phyloP scores from a whole-genome alignment of 2,797 vertebrate genomes.

The Syndactyla subalaris region DNA sequence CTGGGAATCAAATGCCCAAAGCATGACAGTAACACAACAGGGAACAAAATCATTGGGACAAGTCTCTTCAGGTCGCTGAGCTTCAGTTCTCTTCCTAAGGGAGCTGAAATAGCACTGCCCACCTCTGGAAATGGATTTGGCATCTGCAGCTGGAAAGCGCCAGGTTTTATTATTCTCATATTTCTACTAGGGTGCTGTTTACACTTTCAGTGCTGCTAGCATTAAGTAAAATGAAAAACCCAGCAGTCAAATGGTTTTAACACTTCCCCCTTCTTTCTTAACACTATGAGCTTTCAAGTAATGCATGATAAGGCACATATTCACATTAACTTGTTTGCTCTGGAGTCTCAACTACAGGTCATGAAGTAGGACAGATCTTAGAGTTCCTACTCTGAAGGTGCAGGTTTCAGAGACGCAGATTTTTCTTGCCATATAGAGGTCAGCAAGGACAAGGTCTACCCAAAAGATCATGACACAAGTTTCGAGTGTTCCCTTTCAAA shows the following conservation, averaged over 20 bases:
- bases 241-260: background rate
- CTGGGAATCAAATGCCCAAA: conserved; percentile 41
- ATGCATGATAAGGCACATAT: background rate
- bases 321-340: background rate
- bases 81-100: conserved; percentile 54
- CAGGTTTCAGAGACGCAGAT: background rate
- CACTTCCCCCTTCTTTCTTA: background rate
- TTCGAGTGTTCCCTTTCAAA: background rate
- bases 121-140: conserved; percentile 53
- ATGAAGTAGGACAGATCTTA: background rate
- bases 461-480: background rate
- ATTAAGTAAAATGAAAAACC: background rate
- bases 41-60: conserved; percentile 52
- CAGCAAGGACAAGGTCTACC: background rate
- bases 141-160: conserved; percentile 63
- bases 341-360: background rate
- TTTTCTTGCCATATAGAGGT: background rate
- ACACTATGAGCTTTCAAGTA: background rate
- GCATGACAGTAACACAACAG: conserved; percentile 8
- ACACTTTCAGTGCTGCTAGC: conserved; percentile 4
- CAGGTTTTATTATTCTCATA: conserved; percentile 62
- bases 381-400: background rate
- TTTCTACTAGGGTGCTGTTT: conserved; percentile 36
- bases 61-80: conserved; percentile 57
- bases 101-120: background rate